Base-by-base conservation (phyloP, 1,140 invertebrate genomes). In the Hormaphis cornu region DNA sequence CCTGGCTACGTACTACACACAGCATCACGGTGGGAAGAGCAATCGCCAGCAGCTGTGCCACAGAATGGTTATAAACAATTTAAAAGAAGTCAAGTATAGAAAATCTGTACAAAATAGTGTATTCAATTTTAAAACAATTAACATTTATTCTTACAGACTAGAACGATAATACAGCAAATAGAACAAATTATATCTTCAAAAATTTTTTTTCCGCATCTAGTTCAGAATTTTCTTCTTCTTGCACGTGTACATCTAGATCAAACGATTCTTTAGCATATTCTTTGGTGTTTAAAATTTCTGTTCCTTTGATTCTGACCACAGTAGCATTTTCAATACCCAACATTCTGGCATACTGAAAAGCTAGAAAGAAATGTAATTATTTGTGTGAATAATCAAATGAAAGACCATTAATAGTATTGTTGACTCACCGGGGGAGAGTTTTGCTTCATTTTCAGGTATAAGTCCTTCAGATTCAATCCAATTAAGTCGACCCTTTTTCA, bases 1-100 rank as follows among this genome's bases (percentile, higher is more conserved):
- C 73, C 73, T 12, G 73, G 73, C 6, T 73, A 73, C 14, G 73
- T 73, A 4, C 42, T 73, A 12, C 71, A 71, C 52, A 73, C 73
- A 2, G 73, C 69, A 2, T 72, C 71, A 0, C 69, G 71, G 16
- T 72, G 71, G 73, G 61, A 66, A n/a, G 69, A 69, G 30, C 50
- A 61, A 42, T n/a, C n/a, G n/a, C 61, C 40, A 10, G 48, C 53
- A 7, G 18, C 20, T n/a, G 26, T 26, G 6, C 28, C 63, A 10
- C 58, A 53, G 18, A 50, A 48, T 20, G 24, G 20, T 22, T 66
- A 48, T 16, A 66, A 66, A 35, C 28, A 66, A 14, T 66, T 66
- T 30, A 66, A 48, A 48, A 66, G 61, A 48, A 66, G 61, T 66
- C 61, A 66, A 66, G 61, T 66, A 8, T 66, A 50, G 26, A 16